phyloP scores from a whole-genome alignment of 2,797 vertebrate genomes.

The Gastrophryne carolinensis region DNA sequence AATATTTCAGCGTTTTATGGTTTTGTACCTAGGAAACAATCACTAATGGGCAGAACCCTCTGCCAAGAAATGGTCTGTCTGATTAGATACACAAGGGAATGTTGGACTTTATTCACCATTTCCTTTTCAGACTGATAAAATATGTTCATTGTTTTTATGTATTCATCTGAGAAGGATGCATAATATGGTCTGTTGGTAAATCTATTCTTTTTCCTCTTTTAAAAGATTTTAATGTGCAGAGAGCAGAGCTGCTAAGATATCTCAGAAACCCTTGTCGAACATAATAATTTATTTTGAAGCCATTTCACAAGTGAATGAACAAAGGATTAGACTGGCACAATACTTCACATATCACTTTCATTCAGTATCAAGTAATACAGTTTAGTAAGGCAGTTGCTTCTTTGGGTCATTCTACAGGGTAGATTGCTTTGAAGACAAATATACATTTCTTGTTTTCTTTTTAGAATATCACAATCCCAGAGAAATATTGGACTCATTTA shows the following conservation, averaged over 20 bases:
- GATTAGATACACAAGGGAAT: constrained; percentile 39
- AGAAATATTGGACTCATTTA: neutral
- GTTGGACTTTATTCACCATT: constrained; percentile 14
- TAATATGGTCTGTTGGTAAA: constrained; percentile 32
- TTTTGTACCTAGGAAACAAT: constrained; percentile 29
- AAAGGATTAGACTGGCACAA: constrained; percentile 25
- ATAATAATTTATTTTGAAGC: constrained; percentile 25
- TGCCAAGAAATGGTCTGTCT: constrained; percentile 42
- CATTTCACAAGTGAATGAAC: constrained; percentile 19
- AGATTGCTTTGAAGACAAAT: neutral
- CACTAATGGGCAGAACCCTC: constrained; percentile 20
- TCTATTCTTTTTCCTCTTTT: constrained; percentile 25
- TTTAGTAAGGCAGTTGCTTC: neutral
- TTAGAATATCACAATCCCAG: neutral
- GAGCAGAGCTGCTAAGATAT: constrained; percentile 1
- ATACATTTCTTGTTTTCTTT: neutral
- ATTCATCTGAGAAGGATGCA: constrained; percentile 33
- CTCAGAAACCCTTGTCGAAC: constrained; percentile 18
- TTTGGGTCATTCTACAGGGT: neutral
- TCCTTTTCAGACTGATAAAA: constrained; percentile 41
- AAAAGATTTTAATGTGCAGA: constrained; percentile 35
- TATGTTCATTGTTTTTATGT: constrained; percentile 42
- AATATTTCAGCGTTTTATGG: constrained; percentile 23
- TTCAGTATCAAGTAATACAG: neutral
- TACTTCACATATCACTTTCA: constrained; percentile 29